Evolutionary conservation across 2,113 vertebrate species (phyloP).

Genomic region (Gymnarchus niloticus): DNA sequence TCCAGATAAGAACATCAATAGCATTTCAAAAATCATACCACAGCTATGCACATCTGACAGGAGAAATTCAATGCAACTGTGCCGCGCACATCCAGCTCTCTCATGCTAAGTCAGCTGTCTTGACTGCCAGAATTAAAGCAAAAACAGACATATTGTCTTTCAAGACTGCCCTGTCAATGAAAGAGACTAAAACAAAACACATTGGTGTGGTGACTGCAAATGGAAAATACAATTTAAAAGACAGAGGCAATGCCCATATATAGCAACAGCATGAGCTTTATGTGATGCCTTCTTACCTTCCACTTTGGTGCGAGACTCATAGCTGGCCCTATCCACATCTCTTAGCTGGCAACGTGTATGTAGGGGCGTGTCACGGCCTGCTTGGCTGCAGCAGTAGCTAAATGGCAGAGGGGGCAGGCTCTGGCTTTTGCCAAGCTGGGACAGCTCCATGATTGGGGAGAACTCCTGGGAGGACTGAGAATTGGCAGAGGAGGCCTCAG

Average conservation of each 20-base stretch:
- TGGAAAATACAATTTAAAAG: background rate
- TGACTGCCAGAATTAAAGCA: too few species aligned
- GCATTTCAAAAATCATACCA: too few species aligned
- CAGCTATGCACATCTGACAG: too few species aligned
- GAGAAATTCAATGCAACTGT: too few species aligned
- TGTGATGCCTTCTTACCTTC: constrained; percentile 30
- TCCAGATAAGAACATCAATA: too few species aligned
- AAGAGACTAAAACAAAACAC: background rate
- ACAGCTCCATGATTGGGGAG: constrained; percentile 62
- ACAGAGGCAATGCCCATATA: background rate
- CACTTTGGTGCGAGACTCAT: constrained; percentile 21
- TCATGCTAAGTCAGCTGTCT: too few species aligned
- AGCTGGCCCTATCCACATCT: constrained; percentile 12
- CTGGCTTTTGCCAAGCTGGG: constrained; percentile 48
- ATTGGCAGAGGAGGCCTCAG: constrained; percentile 58
- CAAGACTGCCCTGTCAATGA: background rate
- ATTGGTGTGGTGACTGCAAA: background rate
- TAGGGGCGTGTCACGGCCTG: constrained; percentile 32
- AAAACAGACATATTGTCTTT: background rate
- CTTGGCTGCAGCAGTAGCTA: constrained; percentile 51
- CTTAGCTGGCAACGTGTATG: constrained; percentile 31
- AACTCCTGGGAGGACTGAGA: constrained; percentile 55
- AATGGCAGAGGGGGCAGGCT: constrained; percentile 67
- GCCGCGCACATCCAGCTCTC: too few species aligned
- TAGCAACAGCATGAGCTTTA: background rate